Percentiles rank a stretch among this genome's conserved stretches.
phyloP scores from a whole-genome alignment of 2,888 invertebrate species.

The Heliconius cydno region DNA sequence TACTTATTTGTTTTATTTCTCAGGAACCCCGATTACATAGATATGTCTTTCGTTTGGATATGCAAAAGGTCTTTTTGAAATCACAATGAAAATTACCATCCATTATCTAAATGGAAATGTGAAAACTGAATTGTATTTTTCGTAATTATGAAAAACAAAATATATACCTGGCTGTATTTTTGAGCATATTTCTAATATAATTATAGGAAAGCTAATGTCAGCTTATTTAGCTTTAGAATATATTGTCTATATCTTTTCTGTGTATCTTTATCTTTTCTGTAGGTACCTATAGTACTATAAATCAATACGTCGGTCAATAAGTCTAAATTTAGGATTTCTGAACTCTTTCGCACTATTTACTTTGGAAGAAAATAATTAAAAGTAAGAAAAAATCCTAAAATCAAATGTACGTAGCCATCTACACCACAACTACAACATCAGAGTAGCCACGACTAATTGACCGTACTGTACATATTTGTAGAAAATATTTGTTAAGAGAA shows the following conservation, averaged over 20 bases:
- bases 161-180: not conserved
- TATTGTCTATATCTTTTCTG: not conserved
- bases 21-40: slow-evolving; percentile 18
- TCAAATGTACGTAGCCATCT: too few relatives aligned
- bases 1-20: slow-evolving; percentile 25
- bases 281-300: not conserved
- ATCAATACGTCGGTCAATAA: too few relatives aligned
- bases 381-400: too few relatives aligned
- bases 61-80: slow-evolving; percentile 11
- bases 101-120: slow-evolving; percentile 24
- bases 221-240: not conserved
- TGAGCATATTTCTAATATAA: not conserved
- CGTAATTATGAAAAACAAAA: not conserved
- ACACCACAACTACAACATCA: too few relatives aligned
- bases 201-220: not conserved
- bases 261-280: too few relatives aligned
- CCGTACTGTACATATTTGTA: not conserved
- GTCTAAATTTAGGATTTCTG: too few relatives aligned
- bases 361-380: too few relatives aligned
- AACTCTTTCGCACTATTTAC: too few relatives aligned
- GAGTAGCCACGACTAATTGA: too few relatives aligned
- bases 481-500: slow-evolving; percentile 2
- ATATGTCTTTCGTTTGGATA: slow-evolving; percentile 20
- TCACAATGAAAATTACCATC: slow-evolving; percentile 2
- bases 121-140: slow-evolving; percentile 5